These are phyloP conservation scores for Drosophila equinoxialis DNA, from an alignment of 1,140 invertebrate genomes.

Conservation along the genomic window DNA sequence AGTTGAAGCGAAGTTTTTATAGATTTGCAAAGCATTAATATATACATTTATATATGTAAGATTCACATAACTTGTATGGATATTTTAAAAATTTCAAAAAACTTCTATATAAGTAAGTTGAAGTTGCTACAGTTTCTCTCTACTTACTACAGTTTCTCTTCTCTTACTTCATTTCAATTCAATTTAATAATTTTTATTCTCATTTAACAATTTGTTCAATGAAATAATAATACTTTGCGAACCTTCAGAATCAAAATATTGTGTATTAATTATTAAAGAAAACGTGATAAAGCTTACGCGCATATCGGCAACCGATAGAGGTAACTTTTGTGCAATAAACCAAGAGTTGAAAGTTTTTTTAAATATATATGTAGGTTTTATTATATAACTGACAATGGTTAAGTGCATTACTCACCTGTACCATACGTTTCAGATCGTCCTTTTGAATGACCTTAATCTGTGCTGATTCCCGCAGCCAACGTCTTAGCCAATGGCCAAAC, in stretches of 20 bases:
- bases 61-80: too few species aligned
- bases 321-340: constrained; percentile 66
- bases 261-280: constrained; percentile 13
- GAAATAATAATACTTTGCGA: not conserved
- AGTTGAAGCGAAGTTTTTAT: constrained; percentile 1
- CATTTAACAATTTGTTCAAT: not conserved
- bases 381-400: not conserved
- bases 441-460: constrained; percentile 84
- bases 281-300: constrained; percentile 67
- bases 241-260: not conserved
- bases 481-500: constrained; percentile 93
- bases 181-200: too few species aligned
- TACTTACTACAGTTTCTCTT: too few species aligned
- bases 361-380: not conserved
- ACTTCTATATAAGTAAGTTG: too few species aligned
- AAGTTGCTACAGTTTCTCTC: too few species aligned
- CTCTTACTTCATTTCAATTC: too few species aligned
- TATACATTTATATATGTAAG: too few species aligned
- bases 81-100: too few species aligned
- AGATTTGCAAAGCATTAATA: not conserved
- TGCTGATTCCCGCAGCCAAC: constrained; percentile 90
- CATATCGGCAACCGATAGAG: constrained; percentile 76
- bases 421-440: constrained; percentile 81
- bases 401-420: constrained; percentile 63
- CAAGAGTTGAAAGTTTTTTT: constrained; percentile 36